phyloP scores from a whole-genome alignment of 2,888 invertebrate species.

The Caenorhabditis macrosperma region DNA sequence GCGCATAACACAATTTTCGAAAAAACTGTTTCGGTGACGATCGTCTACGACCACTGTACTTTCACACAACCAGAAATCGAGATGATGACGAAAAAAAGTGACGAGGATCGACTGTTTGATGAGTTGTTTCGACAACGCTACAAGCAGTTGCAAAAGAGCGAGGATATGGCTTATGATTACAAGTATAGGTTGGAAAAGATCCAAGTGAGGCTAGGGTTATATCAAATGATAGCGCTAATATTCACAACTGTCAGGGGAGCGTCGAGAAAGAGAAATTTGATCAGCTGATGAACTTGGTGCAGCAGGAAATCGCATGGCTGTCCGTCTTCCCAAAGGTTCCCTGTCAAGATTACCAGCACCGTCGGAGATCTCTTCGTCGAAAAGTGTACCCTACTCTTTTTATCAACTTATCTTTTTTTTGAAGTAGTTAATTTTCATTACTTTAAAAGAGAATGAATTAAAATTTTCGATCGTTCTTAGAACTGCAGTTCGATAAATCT shows the following conservation, averaged over 20 bases:
- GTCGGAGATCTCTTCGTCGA: constrained; percentile 32
- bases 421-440: neutral
- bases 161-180: constrained; percentile 56
- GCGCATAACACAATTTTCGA: constrained; percentile 40
- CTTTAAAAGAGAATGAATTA: neutral
- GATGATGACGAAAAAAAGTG: constrained; percentile 31
- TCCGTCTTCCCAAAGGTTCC: constrained; percentile 44
- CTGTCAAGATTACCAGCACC: constrained; percentile 14
- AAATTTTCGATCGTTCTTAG: neutral
- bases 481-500: neutral
- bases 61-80: constrained; percentile 52
- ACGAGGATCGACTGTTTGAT: constrained; percentile 37
- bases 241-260: constrained; percentile 28
- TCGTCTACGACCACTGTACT: constrained; percentile 57
- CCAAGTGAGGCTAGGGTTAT: neutral
- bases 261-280: constrained; percentile 29
- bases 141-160: constrained; percentile 55
- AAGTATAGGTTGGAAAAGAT: constrained; percentile 49
- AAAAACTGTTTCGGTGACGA: constrained; percentile 31
- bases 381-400: constrained; percentile 51
- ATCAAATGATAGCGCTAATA: neutral
- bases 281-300: constrained; percentile 19
- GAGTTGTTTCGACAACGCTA: constrained; percentile 34
- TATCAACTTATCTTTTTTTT: constrained; percentile 54
- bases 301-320: constrained; percentile 47